Percentiles rank a stretch among this genome's conserved stretches.
Conservation (phyloP, 1,140 invertebrate species). For the Ooceraea biroi region DNA sequence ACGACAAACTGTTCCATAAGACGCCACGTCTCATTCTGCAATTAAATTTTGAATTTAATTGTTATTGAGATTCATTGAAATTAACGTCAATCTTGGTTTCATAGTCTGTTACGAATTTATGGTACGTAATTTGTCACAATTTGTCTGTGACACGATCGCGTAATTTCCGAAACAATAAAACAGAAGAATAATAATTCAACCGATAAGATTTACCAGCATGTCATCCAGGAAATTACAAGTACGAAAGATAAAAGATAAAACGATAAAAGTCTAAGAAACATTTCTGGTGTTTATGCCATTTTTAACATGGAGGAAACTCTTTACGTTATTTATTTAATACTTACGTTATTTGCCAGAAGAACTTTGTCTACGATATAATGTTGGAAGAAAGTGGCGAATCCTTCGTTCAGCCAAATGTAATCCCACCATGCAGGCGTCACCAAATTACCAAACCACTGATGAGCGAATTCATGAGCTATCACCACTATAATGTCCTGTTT, state of each 20-base stretch:
- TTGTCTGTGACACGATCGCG: too few species aligned
- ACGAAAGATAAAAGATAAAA: too few species aligned
- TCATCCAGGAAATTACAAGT: too few species aligned
- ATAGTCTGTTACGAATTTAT: not conserved
- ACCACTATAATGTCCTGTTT: conserved; percentile 87
- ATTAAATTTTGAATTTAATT: conserved; percentile 19
- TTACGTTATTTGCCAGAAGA: not conserved
- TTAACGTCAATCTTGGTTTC: not conserved
- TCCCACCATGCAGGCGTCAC: conserved; percentile 89
- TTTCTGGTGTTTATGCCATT: too few species aligned
- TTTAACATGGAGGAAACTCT: not conserved
- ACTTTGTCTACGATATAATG: conserved; percentile 88
- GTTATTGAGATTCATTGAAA: not conserved
- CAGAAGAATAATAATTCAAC: too few species aligned
- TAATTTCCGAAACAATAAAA: too few species aligned
- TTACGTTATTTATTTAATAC: not conserved
- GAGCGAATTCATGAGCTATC: conserved; percentile 89
- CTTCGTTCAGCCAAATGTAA: conserved; percentile 91
- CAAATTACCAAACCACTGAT: conserved; percentile 89
- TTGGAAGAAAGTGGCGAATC: conserved; percentile 90
- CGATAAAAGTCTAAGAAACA: too few species aligned
- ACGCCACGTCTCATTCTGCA: conserved; percentile 89
- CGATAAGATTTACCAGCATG: too few species aligned
- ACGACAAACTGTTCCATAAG: conserved; percentile 93
- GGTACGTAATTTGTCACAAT: not conserved